Base-by-base conservation (phyloP, 2,888 invertebrate species). In the Tipula confusa region DNA sequence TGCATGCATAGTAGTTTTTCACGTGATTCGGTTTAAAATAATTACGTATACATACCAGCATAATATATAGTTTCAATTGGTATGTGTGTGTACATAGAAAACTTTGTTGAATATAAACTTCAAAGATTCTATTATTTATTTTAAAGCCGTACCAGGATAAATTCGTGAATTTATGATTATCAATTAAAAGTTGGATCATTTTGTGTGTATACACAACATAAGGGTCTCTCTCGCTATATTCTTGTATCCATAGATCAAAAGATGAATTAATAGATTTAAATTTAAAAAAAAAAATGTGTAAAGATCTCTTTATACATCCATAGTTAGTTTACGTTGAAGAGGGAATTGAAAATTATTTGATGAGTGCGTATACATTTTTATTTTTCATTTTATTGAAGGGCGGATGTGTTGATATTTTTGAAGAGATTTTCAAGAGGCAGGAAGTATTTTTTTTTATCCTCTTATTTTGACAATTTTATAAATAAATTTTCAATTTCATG, bases 321-420 rank as follows among this genome's bases (percentile, higher is more conserved):
- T 33, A 33, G 33, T 33, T 24, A 64, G 64, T 64, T 64, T 24
- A 13, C 43, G 18, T 24, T 64, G 24, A 24, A 64, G 0, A 24
- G 64, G 64, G 24, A 24, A 64, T 64, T 64, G 6, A 64, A 64
- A 24, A 24, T 64, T 64, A 64, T 24, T 9, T 64, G 64, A 18
- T 64, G 64, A 64, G 24, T 64, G 3, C 33, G 7, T 33, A n/a
- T n/a, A n/a, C n/a, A n/a, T n/a, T n/a, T n/a, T n/a, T n/a, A 33
- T 11, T 33, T 9, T 64, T 24, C 3, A 64, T 64, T 64, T 64
- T 24, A 24, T 24, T 24, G 64, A 64, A 64, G 64, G 64, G 64
- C 64, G 64, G 64, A 64, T 64, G 64, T 64, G 64, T 64, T 64
- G 64, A 64, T 64, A 64, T 64, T 24, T 64, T 64, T 64, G 18